Evolutionary conservation across 2,888 invertebrate genomes (phyloP), one percentile per base, ranked within the genome.

Genomic region (Eupsilia transversa): DNA sequence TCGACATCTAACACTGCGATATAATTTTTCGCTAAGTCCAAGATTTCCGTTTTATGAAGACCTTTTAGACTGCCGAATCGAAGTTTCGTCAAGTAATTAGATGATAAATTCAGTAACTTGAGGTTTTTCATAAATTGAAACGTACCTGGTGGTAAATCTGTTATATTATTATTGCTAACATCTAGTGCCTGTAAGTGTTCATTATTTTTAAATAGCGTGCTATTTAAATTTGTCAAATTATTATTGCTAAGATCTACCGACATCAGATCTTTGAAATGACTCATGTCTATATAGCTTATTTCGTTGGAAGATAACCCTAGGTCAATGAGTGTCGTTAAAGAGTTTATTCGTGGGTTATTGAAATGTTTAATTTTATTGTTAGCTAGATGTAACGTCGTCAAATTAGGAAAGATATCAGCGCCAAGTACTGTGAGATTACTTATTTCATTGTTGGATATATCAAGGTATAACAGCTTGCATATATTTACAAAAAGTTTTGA

Each of bases 1-100:
- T 94, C 90, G 0, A 94, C 92, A 76, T 96, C 95, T 64, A 96
- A 77, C 6, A 88, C 80, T 3, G 80, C 71, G 20, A 96, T 89
- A n/a, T 89, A 87, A 83, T 96, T 96, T 70, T 85, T 91, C 23
- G 96, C 95, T 81, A 96, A 74, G 86, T 96, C 95, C 56, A 96
- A 83, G 4, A 92, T 85, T 87, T 94, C 92, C 0, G 92, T 93
- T 82, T 88, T 92, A 69, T 94, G 90, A 14, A 96, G 87, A 2
- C 96, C 96, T 84, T 90, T 94, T 35, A 96, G 87, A 80, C 91
- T 94, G 1, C 96, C 96, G 66, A 93, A 95, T 43, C 94, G 91
- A 56, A 96, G 85, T 61, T 86, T 91, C 0, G 84, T 73, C 72
- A 96, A 82, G 65, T 82, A 76, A 79, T 96, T 96, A 3, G 92